phyloP scores from a whole-genome alignment of 1,140 invertebrate genomes.

The Prorops nasuta region DNA sequence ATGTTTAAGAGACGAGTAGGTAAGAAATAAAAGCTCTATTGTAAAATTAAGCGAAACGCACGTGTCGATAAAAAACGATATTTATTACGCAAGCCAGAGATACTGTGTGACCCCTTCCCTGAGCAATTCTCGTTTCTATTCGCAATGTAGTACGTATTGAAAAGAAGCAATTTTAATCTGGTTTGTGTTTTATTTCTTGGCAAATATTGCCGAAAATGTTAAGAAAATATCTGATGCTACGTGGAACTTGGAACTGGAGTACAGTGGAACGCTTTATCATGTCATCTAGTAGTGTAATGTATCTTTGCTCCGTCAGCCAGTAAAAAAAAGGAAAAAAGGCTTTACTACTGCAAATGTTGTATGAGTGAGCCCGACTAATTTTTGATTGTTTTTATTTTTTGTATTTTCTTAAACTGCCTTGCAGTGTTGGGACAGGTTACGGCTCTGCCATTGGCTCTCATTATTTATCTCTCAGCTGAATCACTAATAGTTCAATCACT shows the following conservation, averaged over 20 bases:
- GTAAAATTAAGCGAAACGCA: slow-evolving; percentile 20
- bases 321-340: slow-evolving; percentile 16
- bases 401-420: slow-evolving; percentile 8
- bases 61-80: slow-evolving; percentile 7
- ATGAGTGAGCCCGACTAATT: slow-evolving; percentile 30
- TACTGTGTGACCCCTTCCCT: slow-evolving; percentile 14
- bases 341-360: slow-evolving; percentile 31
- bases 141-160: no score
- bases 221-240: no score
- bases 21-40: slow-evolving; percentile 23
- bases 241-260: slow-evolving; percentile 25
- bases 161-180: no score
- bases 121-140: no score
- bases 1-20: slow-evolving; percentile 32
- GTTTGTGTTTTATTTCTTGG: background rate
- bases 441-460: slow-evolving; percentile 57
- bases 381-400: background rate
- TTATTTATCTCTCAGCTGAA: slow-evolving; percentile 53
- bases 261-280: slow-evolving; percentile 3
- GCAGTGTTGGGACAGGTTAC: slow-evolving; percentile 50
- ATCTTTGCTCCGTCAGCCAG: background rate
- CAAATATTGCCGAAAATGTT: no score
- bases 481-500: slow-evolving; percentile 8
- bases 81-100: slow-evolving; percentile 8
- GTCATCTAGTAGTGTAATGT: background rate